Base-by-base conservation (phyloP, 2,797 vertebrate species). In the Xiphorhynchus erythropygius region DNA sequence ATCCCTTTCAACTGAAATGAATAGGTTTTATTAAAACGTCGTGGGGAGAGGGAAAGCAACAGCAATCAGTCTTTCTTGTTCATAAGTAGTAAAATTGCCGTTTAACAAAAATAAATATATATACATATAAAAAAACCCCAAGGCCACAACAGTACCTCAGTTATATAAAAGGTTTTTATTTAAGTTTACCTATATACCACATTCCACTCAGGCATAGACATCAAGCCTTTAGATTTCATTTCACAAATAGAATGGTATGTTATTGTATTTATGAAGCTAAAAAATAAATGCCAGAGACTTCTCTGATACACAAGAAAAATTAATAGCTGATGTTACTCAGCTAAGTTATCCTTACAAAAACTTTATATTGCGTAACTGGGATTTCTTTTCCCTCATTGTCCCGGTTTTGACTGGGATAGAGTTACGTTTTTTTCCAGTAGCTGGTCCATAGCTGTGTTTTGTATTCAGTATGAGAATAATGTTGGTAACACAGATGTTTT, bases 61-160 rank as follows among this genome's bases (percentile, higher is more conserved):
- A 57, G 32, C 35, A 9, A 37, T 37, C 47, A 37, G 37, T 7
- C n/a, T 18, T 22, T 55, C 25, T 35, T 5, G 42, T 42, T 33
- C 13, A 0, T 15, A 7, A 27, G 30, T 9, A 10, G 13, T 2
- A 13, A 65, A 89, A 71, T 5, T 59, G 5, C 8, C n/a, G 30
- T 80, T 56, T 12, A 56, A 64, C 7, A 6, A 2, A n/a, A 69
- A 64, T 6, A 59, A 33, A 82, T 4, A 1, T 0, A 23, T 3
- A 25, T 32, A 1, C 8, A 63, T 14, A 10, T 2, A 10, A 19
- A 49, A 33, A 37, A 49, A 4, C 47, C 47, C 44, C 21, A 65
- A 65, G 28, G 47, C 10, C 21, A 33, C 9, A 5, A 13, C 13
- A 52, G 13, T 21, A 35, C 3, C 18, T 60, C 59, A 8, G 47